Base-by-base conservation (phyloP, 2,888 invertebrate genomes). In the Apomyelois bistriatella region DNA sequence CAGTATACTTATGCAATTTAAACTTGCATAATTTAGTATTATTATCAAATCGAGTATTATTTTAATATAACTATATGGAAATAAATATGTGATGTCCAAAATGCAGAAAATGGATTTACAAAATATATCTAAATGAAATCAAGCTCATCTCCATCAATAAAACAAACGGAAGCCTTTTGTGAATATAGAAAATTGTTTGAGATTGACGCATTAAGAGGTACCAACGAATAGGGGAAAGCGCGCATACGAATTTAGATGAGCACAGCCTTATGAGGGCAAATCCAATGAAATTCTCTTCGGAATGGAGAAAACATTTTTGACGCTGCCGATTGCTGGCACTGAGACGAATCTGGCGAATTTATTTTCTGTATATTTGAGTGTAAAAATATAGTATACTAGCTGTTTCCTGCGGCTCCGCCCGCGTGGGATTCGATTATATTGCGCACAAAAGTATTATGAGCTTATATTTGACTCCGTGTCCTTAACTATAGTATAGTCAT, bases 231-330 rank as follows among this genome's bases (percentile, higher is more conserved):
- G 53, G 55, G 58, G 54, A 65, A 22, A 66, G 47, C 62, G 59
- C 59, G 61, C 62, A 58, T 54, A 58, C 35, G 58, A 67, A 72
- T 72, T 67, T 65, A 67, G 60, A 74, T 65, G 65, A 64, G 62
- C 62, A 66, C 60, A 64, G 61, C 64, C 70, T 65, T 71, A 69
- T 67, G 66, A 65, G 60, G 57, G 56, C 57, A 70, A 76, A 69
- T 72, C 70, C 57, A 71, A 74, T 72, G 64, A 72, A 71, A 70
- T 72, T 71, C 58, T 55, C 60, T 51, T 53, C 61, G 61, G 68
- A 70, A 71, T 70, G 64, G 63, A 71, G 70, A 22, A 68, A 67
- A 66, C 62, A 68, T 69, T 69, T 70, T 55, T 61, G 62, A 66
- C 64, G 62, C 59, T 68, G 64, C 59, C 61, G 58, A 56, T 48